phyloP scores from a whole-genome alignment of 92 coral and sea anemone genomes.

The Parazoanthus atlanticus region DNA sequence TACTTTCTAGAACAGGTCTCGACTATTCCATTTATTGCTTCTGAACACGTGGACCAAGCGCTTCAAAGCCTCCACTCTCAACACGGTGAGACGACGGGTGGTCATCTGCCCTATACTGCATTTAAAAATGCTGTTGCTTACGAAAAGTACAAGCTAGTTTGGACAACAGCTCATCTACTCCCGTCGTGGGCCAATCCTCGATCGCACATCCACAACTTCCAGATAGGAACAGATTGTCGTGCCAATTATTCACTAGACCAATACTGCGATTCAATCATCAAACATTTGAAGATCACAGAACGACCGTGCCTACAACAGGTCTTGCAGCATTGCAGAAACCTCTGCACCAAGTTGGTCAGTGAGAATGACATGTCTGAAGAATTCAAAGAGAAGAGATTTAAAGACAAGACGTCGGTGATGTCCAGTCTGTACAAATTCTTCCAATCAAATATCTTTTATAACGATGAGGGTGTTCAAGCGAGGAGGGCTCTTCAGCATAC shows the following conservation, averaged over 20 bases:
- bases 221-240: neutral
- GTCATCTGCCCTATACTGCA: constrained; percentile 44
- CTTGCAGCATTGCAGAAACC: constrained; percentile 61
- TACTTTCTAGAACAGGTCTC: constrained; percentile 39
- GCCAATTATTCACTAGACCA: neutral
- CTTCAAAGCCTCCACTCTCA: constrained; percentile 52
- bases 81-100: constrained; percentile 31
- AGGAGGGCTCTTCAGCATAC: constrained; percentile 22
- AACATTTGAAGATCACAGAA: constrained; percentile 35
- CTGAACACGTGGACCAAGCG: constrained; percentile 28
- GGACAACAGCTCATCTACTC: constrained; percentile 75
- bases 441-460: neutral
- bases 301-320: constrained; percentile 66
- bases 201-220: neutral
- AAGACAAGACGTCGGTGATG: constrained; percentile 57
- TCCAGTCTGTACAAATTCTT: constrained; percentile 60
- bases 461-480: neutral
- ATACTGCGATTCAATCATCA: neutral
- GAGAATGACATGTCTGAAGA: constrained; percentile 34
- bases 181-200: constrained; percentile 60
- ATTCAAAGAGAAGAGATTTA: neutral
- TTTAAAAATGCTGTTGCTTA: constrained; percentile 56
- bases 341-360: constrained; percentile 42
- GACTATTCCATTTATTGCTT: constrained; percentile 52
- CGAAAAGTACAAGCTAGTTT: constrained; percentile 32